phyloP scores from a whole-genome alignment of 2,888 invertebrate genomes.

The Lagria hirta region DNA sequence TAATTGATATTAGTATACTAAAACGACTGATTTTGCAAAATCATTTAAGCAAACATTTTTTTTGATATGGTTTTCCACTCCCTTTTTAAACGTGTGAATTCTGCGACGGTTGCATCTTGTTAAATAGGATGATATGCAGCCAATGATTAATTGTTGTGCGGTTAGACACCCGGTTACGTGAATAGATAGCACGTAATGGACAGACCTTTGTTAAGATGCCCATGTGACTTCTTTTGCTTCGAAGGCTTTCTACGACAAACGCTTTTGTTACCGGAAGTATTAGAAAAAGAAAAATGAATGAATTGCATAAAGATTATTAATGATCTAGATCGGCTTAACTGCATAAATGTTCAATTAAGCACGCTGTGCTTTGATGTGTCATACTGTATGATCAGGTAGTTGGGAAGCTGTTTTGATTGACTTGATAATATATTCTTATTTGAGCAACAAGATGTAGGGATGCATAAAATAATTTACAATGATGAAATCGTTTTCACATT shows the following conservation, averaged over 20 bases:
- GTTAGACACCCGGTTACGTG: slow-evolving; percentile 51
- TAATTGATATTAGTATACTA: too few relatives aligned
- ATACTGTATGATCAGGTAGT: not conserved
- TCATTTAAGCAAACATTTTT: too few relatives aligned
- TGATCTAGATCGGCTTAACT: slow-evolving; percentile 50
- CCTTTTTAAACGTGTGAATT: slow-evolving; percentile 42
- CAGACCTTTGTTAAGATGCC: slow-evolving; percentile 41
- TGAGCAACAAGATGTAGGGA: too few relatives aligned
- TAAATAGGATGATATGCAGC: slow-evolving; percentile 56
- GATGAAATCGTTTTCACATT: too few relatives aligned
- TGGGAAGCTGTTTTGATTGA: not conserved
- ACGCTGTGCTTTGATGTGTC: slow-evolving; percentile 15
- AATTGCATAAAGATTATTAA: slow-evolving; percentile 51
- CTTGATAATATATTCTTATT: too few relatives aligned
- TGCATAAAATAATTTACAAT: too few relatives aligned
- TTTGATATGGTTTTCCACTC: too few relatives aligned
- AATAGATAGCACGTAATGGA: slow-evolving; percentile 52
- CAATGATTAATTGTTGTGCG: slow-evolving; percentile 53
- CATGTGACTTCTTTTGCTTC: slow-evolving; percentile 40
- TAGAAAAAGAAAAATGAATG: slow-evolving; percentile 47
- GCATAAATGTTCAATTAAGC: slow-evolving; percentile 44
- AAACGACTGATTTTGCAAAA: too few relatives aligned
- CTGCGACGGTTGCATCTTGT: slow-evolving; percentile 48
- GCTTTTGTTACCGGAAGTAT: slow-evolving; percentile 48
- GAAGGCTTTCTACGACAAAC: slow-evolving; percentile 43